Base-by-base conservation (phyloP, 2,888 invertebrate genomes). In the Tenthredo notha region DNA sequence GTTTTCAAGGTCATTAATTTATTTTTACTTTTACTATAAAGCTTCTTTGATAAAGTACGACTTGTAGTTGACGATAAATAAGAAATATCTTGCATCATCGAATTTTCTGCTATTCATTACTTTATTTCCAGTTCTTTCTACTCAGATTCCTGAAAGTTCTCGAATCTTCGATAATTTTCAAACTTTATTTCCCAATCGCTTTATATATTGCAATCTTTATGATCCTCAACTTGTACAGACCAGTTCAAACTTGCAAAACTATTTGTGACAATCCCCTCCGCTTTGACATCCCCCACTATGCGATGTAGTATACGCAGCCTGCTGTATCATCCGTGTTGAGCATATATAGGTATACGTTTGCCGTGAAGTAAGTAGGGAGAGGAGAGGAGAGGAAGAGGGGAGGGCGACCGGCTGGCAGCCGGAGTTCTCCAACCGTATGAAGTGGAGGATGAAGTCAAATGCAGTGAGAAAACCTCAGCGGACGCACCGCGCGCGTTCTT, bases 381-480 rank as follows among this genome's bases (percentile, higher is more conserved):
- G 29, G 29, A 4, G 33, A 0, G 5, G 54, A 12, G 29, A 2
- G 33, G 33, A 0, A 15, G 54, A 12, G 74, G n/a, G 65, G 33
- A 43, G n/a, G 40, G 21, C 40, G 43, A 74, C 18, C 72, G 72
- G 40, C 72, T 74, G 72, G 72, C 72, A 54, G 77, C 54, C 37
- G 33, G 61, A 61, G 77, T 77, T 21, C 40, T 21, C 7, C 7
- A 2, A 33, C 80, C 15, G 65, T 43, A 67, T 29, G n/a, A 33
- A 67, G 21, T 43, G 10, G 61, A 29, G 77, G 54, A 47, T 67
- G 43, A 18, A 80, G 84, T 85, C 85, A 87, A 86, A 87, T 86
- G 85, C 85, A 87, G 87, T 87, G 85, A 88, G 88, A 87, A 86
- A 84, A 85, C 85, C 85, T 85, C 72, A 85, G 85, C 80, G 88